A percentile compares a stretch with the other conserved stretches of the same genome.
Evolutionary conservation across 2,797 vertebrate genomes (phyloP).

Genomic region (Rhinoraja longicauda): DNA sequence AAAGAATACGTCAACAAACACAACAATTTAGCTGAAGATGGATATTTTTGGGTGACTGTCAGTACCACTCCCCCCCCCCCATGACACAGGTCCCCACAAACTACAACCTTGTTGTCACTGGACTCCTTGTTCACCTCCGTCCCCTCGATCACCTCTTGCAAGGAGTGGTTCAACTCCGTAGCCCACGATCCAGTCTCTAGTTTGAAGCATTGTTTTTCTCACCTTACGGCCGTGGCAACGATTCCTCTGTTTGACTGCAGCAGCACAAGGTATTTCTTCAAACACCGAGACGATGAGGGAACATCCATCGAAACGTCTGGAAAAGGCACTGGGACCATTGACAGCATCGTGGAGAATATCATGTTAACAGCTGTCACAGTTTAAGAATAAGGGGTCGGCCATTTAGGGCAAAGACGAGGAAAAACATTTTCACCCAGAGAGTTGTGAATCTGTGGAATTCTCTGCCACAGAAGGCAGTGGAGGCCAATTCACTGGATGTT

Average conservation of each 20-base stretch:
- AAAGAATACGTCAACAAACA: constrained; percentile 6
- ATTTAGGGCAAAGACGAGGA: too few relatives aligned
- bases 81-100: neutral
- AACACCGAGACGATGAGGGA: too few relatives aligned
- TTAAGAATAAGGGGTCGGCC: too few relatives aligned
- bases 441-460: too few relatives aligned
- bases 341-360: neutral
- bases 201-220: neutral
- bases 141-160: neutral
- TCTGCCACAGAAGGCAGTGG: too few relatives aligned
- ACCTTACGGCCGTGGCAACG: neutral
- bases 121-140: neutral
- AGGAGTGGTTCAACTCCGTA: neutral
- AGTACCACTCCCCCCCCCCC: neutral
- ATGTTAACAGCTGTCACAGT: neutral
- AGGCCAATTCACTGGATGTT: too few relatives aligned
- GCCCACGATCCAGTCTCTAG: neutral
- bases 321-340: neutral
- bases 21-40: neutral
- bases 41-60: neutral
- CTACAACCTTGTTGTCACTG: neutral
- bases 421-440: too few relatives aligned
- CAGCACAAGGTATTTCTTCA: neutral
- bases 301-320: too few relatives aligned
- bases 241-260: neutral